Percentiles rank a stretch among this genome's conserved stretches.
phyloP scores from a whole-genome alignment of 2,113 vertebrate species.

The Nycticebus coucang region DNA sequence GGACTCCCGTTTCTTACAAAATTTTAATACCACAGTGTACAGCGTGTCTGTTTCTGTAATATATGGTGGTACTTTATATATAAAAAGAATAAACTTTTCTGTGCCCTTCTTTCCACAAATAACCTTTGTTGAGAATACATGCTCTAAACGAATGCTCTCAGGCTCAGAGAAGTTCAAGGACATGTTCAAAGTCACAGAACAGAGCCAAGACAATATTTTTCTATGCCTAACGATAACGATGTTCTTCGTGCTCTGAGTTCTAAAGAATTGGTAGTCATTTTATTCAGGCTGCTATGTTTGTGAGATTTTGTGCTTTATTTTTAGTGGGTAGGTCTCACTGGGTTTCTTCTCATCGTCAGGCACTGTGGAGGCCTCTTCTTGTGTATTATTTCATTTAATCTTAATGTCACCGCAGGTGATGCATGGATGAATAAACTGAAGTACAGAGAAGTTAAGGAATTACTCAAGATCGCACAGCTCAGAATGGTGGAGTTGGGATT shows the following conservation, averaged over 20 bases:
- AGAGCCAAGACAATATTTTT: background rate
- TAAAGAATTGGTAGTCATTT: background rate
- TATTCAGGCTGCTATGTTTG: background rate
- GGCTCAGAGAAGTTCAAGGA: background rate
- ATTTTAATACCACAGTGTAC: background rate
- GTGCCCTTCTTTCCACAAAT: background rate
- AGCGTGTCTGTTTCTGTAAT: background rate
- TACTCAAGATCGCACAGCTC: background rate
- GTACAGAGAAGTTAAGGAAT: background rate
- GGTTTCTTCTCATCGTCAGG: background rate
- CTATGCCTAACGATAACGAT: background rate
- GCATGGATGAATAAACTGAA: background rate
- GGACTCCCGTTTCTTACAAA: background rate
- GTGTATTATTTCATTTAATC: background rate
- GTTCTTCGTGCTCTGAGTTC: background rate
- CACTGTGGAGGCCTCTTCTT: background rate
- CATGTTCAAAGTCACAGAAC: background rate
- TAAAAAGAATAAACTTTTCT: background rate
- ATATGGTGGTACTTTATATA: background rate
- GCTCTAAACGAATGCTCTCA: background rate
- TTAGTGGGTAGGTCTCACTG: background rate
- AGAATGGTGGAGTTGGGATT: accelerated
- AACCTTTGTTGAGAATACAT: background rate
- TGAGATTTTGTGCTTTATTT: background rate
- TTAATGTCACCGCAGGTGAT: background rate